Conservation (phyloP, 2,888 invertebrate genomes). For the Teleogryllus oceanicus region DNA sequence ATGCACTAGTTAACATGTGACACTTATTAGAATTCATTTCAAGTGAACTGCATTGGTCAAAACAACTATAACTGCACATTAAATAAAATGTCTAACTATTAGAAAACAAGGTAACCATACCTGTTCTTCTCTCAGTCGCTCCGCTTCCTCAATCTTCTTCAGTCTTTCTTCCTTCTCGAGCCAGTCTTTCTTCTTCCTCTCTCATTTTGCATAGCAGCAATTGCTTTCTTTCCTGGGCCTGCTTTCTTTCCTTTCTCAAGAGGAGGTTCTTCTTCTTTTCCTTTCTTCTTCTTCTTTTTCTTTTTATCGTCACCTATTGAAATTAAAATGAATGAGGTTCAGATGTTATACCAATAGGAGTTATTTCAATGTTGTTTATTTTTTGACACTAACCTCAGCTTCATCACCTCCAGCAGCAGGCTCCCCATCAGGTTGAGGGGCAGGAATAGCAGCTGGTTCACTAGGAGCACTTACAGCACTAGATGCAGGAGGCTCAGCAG, state of each 20-base stretch:
- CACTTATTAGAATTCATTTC: too few species aligned
- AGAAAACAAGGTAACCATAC: slow-evolving; percentile 42
- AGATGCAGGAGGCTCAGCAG: background rate
- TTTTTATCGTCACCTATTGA: slow-evolving; percentile 39
- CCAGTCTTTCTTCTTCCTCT: slow-evolving; percentile 79
- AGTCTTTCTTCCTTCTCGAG: slow-evolving; percentile 74
- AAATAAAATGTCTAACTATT: too few species aligned
- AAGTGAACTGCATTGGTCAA: too few species aligned
- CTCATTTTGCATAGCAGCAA: slow-evolving; percentile 88
- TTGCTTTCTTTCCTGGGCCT: slow-evolving; percentile 75
- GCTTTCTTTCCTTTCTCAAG: slow-evolving; percentile 47
- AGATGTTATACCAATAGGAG: too few species aligned
- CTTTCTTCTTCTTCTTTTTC: slow-evolving; percentile 43
- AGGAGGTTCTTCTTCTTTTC: slow-evolving; percentile 43
- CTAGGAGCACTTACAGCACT: background rate
- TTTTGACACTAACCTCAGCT: background rate
- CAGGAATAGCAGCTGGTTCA: background rate
- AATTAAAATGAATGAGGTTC: slow-evolving; percentile 3
- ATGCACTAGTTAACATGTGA: too few species aligned
- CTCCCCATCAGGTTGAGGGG: background rate
- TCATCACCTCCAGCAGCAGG: background rate
- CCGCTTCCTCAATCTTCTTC: slow-evolving; percentile 69
- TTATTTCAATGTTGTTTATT: too few species aligned
- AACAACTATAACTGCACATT: too few species aligned
- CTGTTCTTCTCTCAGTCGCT: slow-evolving; percentile 69